Evolutionary conservation across 1,140 invertebrate species (phyloP), one percentile per base, ranked within the genome.

Genomic region (Scylla paramamosain): DNA sequence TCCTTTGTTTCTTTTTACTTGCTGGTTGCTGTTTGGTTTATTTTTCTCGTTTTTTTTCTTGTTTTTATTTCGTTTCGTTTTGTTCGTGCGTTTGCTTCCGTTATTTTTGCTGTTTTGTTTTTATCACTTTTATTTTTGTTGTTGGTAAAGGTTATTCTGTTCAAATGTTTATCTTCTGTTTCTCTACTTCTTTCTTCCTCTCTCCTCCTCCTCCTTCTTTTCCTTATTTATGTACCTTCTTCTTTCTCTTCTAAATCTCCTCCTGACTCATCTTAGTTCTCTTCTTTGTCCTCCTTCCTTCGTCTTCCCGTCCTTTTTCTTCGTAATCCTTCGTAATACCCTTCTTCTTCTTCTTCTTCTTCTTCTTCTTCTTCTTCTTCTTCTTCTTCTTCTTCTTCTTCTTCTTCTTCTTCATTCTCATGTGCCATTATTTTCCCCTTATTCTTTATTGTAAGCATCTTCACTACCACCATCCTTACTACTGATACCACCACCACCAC

Each of bases 171-270:
- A 39, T 1, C 1, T 8, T 89, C 87, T 89, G 14, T 46, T 32
- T 89, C 32, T 89, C 10, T 39, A 2, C 8, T 8, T 46, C 45
- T 25, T 16, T 46, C 45, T 89, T 32, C 45, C 45, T 89, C 87
- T 89, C 87, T 89, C 87, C 45, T 32, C 45, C 87, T 89, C 87
- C 45, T 32, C 45, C 87, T 89, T 39, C 45, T 32, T 48, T 20
- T 89, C 87, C 14, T 32, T 20, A 20, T 20, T 77, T 20, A 20
- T 20, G 14, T 25, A 1, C 31, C 25, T 28, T 39, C 84, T 87
- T 28, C 25, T 28, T 46, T 32, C 31, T 28, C 0, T 32, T 20
- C 31, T 16, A 8, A 7, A 7, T n/a, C 31, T 46, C 84, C 32
- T 28, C 25, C 84, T 46, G 12, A 16, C 84, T 39, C 84, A 16